phyloP scores from a whole-genome alignment of 2,888 invertebrate genomes.

The Rhagophthalmus giganteus region DNA sequence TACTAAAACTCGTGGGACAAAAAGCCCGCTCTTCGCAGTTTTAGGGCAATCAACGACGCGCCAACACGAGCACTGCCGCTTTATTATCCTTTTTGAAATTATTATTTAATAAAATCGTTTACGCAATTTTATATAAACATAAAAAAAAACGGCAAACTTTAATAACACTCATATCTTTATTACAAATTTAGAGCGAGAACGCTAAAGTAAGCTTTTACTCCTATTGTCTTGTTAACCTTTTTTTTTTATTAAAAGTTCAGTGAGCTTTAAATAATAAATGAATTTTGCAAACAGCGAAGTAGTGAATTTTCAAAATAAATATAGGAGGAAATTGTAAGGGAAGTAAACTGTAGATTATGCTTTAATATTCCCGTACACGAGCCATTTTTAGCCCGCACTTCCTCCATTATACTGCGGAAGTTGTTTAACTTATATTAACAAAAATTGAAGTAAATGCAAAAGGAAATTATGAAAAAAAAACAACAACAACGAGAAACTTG shows the following conservation, averaged over 20 bases:
- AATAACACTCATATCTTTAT: too few species aligned
- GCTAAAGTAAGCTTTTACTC: too few species aligned
- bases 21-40: constrained; percentile 33
- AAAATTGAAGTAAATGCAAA: constrained; percentile 28
- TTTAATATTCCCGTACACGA: constrained; percentile 36
- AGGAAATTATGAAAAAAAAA: constrained; percentile 21
- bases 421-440: constrained; percentile 41
- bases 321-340: constrained; percentile 38
- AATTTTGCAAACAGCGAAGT: constrained; percentile 15
- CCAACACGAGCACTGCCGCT: constrained; percentile 15
- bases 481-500: too few species aligned
- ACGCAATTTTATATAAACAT: too few species aligned
- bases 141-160: too few species aligned
- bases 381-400: constrained; percentile 33
- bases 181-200: too few species aligned
- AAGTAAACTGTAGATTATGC: constrained; percentile 39
- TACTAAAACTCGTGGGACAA: constrained; percentile 45
- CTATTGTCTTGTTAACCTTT: too few species aligned
- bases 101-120: background rate
- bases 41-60: constrained; percentile 27
- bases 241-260: constrained; percentile 20
- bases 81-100: constrained; percentile 13
- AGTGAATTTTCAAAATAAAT: constrained; percentile 27
- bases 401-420: constrained; percentile 40
- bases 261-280: constrained; percentile 15